Evolutionary conservation across 2,113 vertebrate genomes (phyloP).

Genomic region (Corythaeola cristata): DNA sequence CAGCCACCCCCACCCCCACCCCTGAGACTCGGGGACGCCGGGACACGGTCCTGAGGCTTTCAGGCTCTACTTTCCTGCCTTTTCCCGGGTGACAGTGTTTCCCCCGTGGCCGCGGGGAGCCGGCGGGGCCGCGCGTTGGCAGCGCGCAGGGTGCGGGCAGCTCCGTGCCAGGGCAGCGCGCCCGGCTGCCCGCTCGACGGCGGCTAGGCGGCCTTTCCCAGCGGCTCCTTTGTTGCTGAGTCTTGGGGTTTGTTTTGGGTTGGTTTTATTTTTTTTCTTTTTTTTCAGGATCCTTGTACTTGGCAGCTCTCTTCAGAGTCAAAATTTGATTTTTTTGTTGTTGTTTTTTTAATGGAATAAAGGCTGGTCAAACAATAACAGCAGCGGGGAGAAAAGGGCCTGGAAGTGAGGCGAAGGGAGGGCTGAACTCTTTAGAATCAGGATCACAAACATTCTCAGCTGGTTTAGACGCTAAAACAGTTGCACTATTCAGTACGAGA

Average conservation of each 20-base stretch:
- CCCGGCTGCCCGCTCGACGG: neutral
- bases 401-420: neutral
- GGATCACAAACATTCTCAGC: neutral
- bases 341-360: neutral
- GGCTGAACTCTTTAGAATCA: neutral
- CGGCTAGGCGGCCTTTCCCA: neutral
- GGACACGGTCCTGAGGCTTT: fast-evolving
- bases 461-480: neutral
- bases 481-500: neutral
- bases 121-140: too few species aligned
- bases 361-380: neutral
- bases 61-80: too few species aligned
- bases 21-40: fast-evolving
- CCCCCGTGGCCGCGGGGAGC: neutral
- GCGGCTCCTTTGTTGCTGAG: neutral
- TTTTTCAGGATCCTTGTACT: neutral
- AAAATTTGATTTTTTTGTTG: neutral
- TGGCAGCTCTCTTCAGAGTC: neutral
- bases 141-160: neutral
- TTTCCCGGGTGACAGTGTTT: neutral
- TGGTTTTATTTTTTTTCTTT: neutral
- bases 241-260: too few species aligned
- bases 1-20: too few species aligned
- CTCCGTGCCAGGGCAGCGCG: neutral
- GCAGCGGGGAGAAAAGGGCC: neutral